Base-by-base conservation (phyloP, 2,888 invertebrate genomes). In the Xanthorhoe designata region DNA sequence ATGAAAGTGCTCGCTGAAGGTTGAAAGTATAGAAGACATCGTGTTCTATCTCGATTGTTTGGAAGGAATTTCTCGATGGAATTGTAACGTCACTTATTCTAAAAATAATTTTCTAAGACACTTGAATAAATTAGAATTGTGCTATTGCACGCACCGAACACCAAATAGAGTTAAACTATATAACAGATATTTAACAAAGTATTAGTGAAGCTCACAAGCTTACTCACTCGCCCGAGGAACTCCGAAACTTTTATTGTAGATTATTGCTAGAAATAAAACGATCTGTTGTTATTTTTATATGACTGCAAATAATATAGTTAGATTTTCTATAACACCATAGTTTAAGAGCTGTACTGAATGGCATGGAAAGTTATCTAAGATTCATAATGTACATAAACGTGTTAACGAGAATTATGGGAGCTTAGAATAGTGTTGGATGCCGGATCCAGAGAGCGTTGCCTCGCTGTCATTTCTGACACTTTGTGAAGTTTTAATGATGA, bases 221-320 rank as follows among this genome's bases (percentile, higher is more conserved):
- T 90, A 80, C 84, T 83, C 87, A 89, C 86, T 84, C 76, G 80
- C 84, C 85, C 83, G 83, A 84, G 84, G 81, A 86, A 82, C 89
- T 85, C 86, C 79, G 74, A 85, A 82, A 82, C 54, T 88, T 89
- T 68, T 64, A 68, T 68, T 88, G 86, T 92, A 92, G 90, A 87
- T 87, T 88, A 88, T 89, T 88, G 89, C 90, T 91, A 92, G 91
- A 79, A 83, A 85, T 81, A 76, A 77, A 84, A 88, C 85, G 78
- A 86, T 92, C 84, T 89, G 90, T 92, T 92, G 88, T 93, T 93
- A 92, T 91, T 93, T 92, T 92, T 92, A 90, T 92, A 92, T 91
- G 91, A 90, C 86, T 91, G 89, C 92, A 90, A 91, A 85, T 85
- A 83, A 85, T 88, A 90, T 88, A 90, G 79, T 84, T 91, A 92